Conservation (phyloP, 2,797 vertebrate genomes). For the Calcarius lapponicus region DNA sequence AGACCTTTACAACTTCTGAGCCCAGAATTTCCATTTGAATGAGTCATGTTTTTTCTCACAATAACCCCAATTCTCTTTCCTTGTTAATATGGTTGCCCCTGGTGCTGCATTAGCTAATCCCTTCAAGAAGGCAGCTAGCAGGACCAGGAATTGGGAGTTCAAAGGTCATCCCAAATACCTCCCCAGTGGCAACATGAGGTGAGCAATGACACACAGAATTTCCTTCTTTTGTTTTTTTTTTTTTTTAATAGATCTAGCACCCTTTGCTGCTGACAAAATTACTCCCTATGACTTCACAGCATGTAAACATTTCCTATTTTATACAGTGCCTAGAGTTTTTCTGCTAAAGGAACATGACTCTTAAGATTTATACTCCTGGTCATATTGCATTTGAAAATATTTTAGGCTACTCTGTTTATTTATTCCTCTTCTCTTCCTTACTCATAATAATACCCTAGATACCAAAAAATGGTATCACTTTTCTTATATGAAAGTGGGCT, state of each 20-base stretch:
- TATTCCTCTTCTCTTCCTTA: conserved; percentile 47
- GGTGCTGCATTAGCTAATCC: conserved; percentile 19
- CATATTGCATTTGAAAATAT: conserved; percentile 49
- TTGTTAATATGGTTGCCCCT: conserved; percentile 11
- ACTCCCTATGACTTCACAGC: neutral
- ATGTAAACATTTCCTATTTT: conserved; percentile 15
- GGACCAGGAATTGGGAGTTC: conserved; percentile 3
- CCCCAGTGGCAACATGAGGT: neutral
- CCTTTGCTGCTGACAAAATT: conserved; percentile 14
- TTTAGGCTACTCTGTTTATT: conserved; percentile 41
- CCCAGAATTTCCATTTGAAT: conserved; percentile 41
- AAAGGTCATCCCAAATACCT: conserved; percentile 13
- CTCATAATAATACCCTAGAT: conserved; percentile 54
- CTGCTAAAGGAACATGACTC: conserved; percentile 5
- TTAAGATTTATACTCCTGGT: neutral
- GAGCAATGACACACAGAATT: neutral
- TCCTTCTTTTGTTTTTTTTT: too few species aligned
- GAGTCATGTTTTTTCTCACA: neutral
- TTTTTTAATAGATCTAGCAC: neutral
- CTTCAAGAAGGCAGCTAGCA: neutral
- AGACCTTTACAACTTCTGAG: conserved; percentile 9
- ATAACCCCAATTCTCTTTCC: conserved; percentile 22
- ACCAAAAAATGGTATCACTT: conserved; percentile 54
- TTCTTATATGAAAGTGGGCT: conserved; percentile 60
- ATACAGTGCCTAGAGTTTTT: neutral